These are phyloP conservation scores for Zonotrichia leucophrys DNA, from an alignment of 2,113 vertebrate genomes.

Conservation along the genomic window DNA sequence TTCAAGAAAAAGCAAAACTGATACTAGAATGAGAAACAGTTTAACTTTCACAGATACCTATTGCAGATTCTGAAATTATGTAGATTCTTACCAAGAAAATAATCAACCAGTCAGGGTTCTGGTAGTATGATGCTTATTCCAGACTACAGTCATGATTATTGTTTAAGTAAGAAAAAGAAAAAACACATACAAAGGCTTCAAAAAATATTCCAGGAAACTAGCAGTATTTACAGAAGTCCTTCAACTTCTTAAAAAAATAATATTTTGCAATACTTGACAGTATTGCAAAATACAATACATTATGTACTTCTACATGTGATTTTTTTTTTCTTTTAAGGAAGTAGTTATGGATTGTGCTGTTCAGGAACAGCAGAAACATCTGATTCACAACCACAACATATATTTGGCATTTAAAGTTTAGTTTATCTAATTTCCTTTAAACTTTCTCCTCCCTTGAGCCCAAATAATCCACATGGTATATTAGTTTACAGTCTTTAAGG, in stretches of 20 bases:
- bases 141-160: not conserved
- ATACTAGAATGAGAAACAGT: not conserved
- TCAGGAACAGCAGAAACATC: not conserved
- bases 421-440: not conserved
- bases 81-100: not conserved
- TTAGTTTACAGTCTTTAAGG: not conserved
- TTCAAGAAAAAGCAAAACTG: not conserved
- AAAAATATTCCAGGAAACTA: not conserved
- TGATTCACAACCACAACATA: not conserved
- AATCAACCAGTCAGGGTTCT: not conserved
- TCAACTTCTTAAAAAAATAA: not conserved
- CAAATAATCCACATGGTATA: not conserved
- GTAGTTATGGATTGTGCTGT: not conserved
- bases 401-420: not conserved
- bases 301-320: not conserved
- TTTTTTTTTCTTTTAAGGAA: not conserved
- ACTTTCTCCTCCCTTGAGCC: not conserved
- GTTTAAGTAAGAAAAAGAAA: not conserved
- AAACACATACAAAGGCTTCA: not conserved
- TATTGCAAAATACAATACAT: not conserved
- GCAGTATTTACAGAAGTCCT: not conserved
- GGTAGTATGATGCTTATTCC: not conserved
- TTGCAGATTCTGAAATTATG: not conserved
- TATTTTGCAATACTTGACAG: not conserved
- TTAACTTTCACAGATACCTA: not conserved